phyloP scores from a whole-genome alignment of 2,797 vertebrate species.

The Ctenopoma multispine region DNA sequence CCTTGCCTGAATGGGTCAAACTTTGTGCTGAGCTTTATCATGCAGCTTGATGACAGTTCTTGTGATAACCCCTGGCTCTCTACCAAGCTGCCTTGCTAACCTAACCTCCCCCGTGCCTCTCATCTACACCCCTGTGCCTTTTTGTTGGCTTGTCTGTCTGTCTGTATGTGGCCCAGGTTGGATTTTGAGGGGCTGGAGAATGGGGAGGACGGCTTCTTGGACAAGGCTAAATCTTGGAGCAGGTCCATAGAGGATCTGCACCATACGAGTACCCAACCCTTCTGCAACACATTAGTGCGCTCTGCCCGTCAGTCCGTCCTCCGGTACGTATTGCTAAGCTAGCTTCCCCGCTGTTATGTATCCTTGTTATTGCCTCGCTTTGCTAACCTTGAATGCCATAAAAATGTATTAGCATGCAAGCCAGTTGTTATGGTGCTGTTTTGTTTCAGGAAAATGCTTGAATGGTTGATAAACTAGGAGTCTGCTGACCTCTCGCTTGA shows the following conservation, averaged over 20 bases:
- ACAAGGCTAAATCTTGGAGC: slow-evolving; percentile 95
- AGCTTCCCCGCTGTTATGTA: slow-evolving; percentile 72
- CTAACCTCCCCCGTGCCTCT: slow-evolving; percentile 70
- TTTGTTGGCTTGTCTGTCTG: slow-evolving; percentile 69
- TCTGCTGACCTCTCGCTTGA: slow-evolving; percentile 41
- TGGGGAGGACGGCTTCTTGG: slow-evolving; percentile 92
- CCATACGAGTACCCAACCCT: slow-evolving; percentile 88
- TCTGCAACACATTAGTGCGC: slow-evolving; percentile 95
- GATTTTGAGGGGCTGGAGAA: slow-evolving; percentile 97
- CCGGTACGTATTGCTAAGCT: slow-evolving; percentile 91
- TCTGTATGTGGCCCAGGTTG: slow-evolving; percentile 88
- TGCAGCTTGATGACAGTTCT: slow-evolving; percentile 70
- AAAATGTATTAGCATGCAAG: slow-evolving; percentile 61
- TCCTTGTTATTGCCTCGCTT: slow-evolving; percentile 63
- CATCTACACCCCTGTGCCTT: slow-evolving; percentile 61
- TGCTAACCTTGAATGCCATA: slow-evolving; percentile 60
- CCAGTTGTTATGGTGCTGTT: slow-evolving; percentile 22
- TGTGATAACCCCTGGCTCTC: slow-evolving; percentile 69
- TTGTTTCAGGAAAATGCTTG: slow-evolving; percentile 22
- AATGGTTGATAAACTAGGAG: slow-evolving; percentile 24
- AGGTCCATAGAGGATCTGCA: slow-evolving; percentile 99
- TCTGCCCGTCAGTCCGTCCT: slow-evolving; percentile 95
- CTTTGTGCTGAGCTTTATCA: slow-evolving; percentile 71
- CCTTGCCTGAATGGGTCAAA: slow-evolving; percentile 53
- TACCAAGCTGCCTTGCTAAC: slow-evolving; percentile 72